Base-by-base conservation (phyloP, 2,888 invertebrate species). In the Acanthosepion esculentum region DNA sequence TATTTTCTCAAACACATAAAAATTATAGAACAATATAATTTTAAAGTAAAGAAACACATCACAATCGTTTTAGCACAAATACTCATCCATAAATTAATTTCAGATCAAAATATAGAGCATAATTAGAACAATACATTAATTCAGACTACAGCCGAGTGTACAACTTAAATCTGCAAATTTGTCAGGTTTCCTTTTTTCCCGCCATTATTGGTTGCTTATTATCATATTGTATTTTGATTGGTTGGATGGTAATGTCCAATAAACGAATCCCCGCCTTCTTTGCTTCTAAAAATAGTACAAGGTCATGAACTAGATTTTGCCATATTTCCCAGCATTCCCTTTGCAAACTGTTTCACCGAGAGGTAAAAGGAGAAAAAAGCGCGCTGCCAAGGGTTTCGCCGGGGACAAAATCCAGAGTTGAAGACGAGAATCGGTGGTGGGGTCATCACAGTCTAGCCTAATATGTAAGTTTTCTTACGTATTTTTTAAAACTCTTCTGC, bases 291-390 rank as follows among this genome's bases (percentile, higher is more conserved):
- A 92, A 92, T 92, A 92, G 92, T 3, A 29, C 92, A 92, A 92
- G 92, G 92, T 92, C 92, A n/a, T 92, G 48, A 92, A 48, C 48
- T 41, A 92, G 92, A 92, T 92, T 92, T 50, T 41, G 48, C 41
- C 78, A 78, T 3, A 78, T 78, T 78, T 78, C 78, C 78, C 78
- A n/a, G 78, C 78, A 78, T 78, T 78, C 78, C n/a, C 15, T 78
- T 78, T 12, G n/a, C 12, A 10, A 78, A 33, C n/a, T n/a, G n/a
- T 78, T 78, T 78, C 78, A 78, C n/a, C 78, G 20, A 78, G n/a
- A n/a, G 59, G 59, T 20, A 59, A 59, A 59, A 78, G n/a, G 12
- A 10, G 5, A 78, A 78, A n/a, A 78, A 78, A 78, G 78, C 78
- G 78, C 78, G n/a, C 78, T n/a, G n/a, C n/a, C 78, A 1, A n/a